Conservation (phyloP, 1,140 invertebrate genomes). For the Drosophila nikananu region DNA sequence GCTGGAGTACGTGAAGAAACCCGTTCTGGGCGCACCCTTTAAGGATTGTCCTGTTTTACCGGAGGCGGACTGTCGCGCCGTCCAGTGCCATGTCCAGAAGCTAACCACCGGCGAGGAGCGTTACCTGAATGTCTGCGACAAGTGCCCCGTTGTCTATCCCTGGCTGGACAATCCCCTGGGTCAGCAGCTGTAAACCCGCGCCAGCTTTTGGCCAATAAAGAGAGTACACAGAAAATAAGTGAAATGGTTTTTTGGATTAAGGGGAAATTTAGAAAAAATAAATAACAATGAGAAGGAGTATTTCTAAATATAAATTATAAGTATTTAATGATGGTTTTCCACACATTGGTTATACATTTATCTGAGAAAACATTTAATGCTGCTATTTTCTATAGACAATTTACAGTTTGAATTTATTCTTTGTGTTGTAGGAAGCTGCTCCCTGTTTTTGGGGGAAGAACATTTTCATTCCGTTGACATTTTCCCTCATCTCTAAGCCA, state of each 20-base stretch:
- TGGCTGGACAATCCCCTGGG: slow-evolving; percentile 86
- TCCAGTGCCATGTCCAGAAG: slow-evolving; percentile 78
- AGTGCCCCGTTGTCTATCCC: slow-evolving; percentile 85
- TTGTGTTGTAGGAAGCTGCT: background rate
- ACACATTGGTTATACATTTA: no score
- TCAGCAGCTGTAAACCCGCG: slow-evolving; percentile 35
- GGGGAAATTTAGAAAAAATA: no score
- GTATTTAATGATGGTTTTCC: no score
- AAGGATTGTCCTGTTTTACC: slow-evolving; percentile 56
- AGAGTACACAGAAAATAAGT: slow-evolving; percentile 33
- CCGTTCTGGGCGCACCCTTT: slow-evolving; percentile 69
- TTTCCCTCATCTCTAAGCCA: slow-evolving; percentile 39
- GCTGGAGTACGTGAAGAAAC: slow-evolving; percentile 74
- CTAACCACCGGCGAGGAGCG: slow-evolving; percentile 71
- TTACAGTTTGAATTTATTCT: background rate
- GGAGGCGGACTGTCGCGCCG: slow-evolving; percentile 62
- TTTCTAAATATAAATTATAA: background rate
- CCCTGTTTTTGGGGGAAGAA: slow-evolving; percentile 15
- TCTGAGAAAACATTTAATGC: no score
- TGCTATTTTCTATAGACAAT: no score
- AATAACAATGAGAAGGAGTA: no score
- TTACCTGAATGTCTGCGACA: slow-evolving; percentile 85
- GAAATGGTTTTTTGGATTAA: background rate
- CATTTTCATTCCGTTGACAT: slow-evolving; percentile 24
- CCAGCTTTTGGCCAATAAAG: slow-evolving; percentile 31